phyloP scores from a whole-genome alignment of 2,888 invertebrate genomes.

The Crocallis elinguaria region DNA sequence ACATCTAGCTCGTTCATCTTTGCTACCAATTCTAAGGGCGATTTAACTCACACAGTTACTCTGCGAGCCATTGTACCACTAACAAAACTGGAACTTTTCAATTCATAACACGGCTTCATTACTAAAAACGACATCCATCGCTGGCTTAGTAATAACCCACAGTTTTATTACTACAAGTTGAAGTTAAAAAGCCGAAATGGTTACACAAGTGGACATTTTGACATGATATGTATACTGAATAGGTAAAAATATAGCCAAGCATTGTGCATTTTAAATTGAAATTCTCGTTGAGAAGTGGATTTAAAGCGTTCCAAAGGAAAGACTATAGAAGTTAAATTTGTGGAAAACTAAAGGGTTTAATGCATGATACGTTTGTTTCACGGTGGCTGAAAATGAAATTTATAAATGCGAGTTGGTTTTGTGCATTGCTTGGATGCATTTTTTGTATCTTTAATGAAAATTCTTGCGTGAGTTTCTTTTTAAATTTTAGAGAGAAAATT shows the following conservation, averaged over 20 bases:
- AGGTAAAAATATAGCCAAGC: constrained; percentile 23
- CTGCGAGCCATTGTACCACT: constrained; percentile 35
- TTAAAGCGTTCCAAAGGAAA: constrained; percentile 33
- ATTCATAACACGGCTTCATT: constrained; percentile 27
- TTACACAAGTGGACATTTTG: constrained; percentile 10
- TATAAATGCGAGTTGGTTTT: background rate
- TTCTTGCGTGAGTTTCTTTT: background rate
- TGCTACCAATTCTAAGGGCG: constrained; percentile 38
- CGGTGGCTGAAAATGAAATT: constrained; percentile 18
- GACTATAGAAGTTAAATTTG: constrained; percentile 39
- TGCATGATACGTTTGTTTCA: constrained; percentile 26
- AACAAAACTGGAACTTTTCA: constrained; percentile 38
- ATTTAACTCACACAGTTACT: constrained; percentile 45
- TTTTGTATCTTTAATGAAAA: background rate
- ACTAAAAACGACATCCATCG: constrained; percentile 26
- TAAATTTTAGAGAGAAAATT: background rate
- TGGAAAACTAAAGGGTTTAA: constrained; percentile 34
- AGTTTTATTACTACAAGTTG: background rate
- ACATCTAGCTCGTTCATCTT: constrained; percentile 36
- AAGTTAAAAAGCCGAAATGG: constrained; percentile 29
- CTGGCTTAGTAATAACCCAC: constrained; percentile 26
- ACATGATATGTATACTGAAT: constrained; percentile 12
- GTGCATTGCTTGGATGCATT: background rate
- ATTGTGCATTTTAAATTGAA: constrained; percentile 49
- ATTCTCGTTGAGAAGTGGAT: constrained; percentile 41